A percentile compares a stretch with the other conserved stretches of the same genome.
These are phyloP conservation scores for Karalla daura DNA, from an alignment of 2,797 vertebrate genomes.

Conservation along the genomic window DNA sequence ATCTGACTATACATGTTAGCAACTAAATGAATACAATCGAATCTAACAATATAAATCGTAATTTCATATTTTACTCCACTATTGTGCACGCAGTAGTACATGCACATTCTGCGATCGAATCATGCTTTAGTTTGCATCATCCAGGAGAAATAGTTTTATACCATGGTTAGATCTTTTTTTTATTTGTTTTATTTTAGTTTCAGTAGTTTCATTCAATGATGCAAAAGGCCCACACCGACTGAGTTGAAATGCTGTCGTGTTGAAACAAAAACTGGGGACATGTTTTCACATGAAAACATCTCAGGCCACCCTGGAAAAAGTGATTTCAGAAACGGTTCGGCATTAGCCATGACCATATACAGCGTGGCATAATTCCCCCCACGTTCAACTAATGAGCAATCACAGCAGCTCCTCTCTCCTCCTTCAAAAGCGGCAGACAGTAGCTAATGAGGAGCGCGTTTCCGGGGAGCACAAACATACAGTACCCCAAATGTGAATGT, in stretches of 20 bases:
- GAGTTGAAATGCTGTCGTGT: neutral
- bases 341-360: slow-evolving; percentile 33
- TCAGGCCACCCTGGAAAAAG: neutral
- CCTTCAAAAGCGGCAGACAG: slow-evolving; percentile 52
- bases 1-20: neutral
- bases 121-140: slow-evolving; percentile 2
- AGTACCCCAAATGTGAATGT: slow-evolving; percentile 10
- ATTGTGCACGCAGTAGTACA: neutral
- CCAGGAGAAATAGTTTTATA: slow-evolving; percentile 4
- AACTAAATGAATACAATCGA: too few relatives aligned
- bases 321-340: slow-evolving; percentile 35
- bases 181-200: neutral
- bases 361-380: slow-evolving; percentile 28
- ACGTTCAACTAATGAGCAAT: slow-evolving; percentile 60
- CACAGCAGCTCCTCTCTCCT: slow-evolving; percentile 40
- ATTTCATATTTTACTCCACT: neutral
- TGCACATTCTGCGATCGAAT: neutral
- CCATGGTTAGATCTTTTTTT: neutral
- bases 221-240: neutral
- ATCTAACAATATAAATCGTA: too few relatives aligned
- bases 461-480: slow-evolving; percentile 25
- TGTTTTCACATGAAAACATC: neutral
- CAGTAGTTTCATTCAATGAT: too few relatives aligned
- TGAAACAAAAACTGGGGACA: neutral
- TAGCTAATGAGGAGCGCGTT: slow-evolving; percentile 41